A percentile compares a stretch with the other conserved stretches of the same genome.
These are phyloP conservation scores for Nanorana parkeri DNA, from an alignment of 2,113 vertebrate species.

Conservation along the genomic window DNA sequence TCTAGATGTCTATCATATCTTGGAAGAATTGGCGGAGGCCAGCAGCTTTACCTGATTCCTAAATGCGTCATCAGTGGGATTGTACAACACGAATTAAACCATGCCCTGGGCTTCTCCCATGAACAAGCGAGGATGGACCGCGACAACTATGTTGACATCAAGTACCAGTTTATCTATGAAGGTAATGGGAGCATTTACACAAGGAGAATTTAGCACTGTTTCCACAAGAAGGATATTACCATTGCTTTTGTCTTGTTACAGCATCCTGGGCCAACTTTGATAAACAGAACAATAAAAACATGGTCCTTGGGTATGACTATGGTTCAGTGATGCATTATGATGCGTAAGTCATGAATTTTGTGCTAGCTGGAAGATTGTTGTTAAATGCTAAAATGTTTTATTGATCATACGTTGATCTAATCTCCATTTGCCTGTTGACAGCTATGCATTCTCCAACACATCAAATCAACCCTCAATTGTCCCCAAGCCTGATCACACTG, in stretches of 20 bases:
- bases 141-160: conserved; percentile 78
- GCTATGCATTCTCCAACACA: conserved; percentile 67
- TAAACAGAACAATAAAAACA: background rate
- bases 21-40: conserved; percentile 78
- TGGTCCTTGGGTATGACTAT: conserved; percentile 71
- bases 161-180: conserved; percentile 81
- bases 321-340: conserved; percentile 80
- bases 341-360: conserved; percentile 5
- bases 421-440: conserved; percentile 29
- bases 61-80: conserved; percentile 84
- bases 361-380: background rate
- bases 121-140: conserved; percentile 85
- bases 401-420: background rate
- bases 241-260: background rate
- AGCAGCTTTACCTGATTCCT: conserved; percentile 67
- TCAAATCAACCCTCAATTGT: conserved; percentile 67
- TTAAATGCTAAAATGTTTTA: background rate
- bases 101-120: conserved; percentile 83
- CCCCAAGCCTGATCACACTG: conserved; percentile 63
- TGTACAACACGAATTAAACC: conserved; percentile 85
- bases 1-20: conserved; percentile 82
- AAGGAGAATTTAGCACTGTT: background rate
- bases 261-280: background rate
- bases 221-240: background rate
- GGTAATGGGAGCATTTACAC: conserved; percentile 58